Base-by-base conservation (phyloP, 2,888 invertebrate genomes). In the Andrena camellia region DNA sequence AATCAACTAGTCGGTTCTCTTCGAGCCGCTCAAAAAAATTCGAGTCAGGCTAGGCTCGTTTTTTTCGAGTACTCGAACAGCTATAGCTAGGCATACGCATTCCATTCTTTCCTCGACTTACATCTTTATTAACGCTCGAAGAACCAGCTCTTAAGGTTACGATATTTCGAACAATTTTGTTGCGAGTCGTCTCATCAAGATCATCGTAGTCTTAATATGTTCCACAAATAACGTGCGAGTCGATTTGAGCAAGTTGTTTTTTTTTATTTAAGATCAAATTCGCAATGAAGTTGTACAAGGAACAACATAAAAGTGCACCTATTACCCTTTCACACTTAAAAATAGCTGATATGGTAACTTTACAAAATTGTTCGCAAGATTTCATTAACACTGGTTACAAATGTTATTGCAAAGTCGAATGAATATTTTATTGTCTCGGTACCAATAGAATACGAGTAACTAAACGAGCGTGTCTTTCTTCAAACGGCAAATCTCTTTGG, bases 401-500 rank as follows among this genome's bases (percentile, higher is more conserved):
- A 57, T 54, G 3, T 57, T 48, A 4, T 20, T n/a, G 23, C 26
- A 8, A 59, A 13, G 8, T n/a, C 23, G 10, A 57, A 8, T 6
- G 13, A 23, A 7, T 8, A 20, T 31, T 59, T 73, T 54, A 20
- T 59, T 26, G 33, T 54, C 4, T 13, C 68, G 48, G 8, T 68
- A 74, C 33, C 31, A 31, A 68, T 42, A 67, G n/a, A 60, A 31
- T 20, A 62, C 33, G 6, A 26, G 20, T 17, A 52, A 13, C 13
- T 57, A 17, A 31, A 26, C 13, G 35, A n/a, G 7, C 0, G 26
- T 67, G 23, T 0, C 23, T 60, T 62, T 54, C 20, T 52, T 42
- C n/a, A 2, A 42, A 52, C 13, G 33, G 10, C 54, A 48, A 68
- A 67, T 29, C n/a, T 77, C 42, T 60, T 79, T 69, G 76, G 57